These are phyloP conservation scores for Oikopleura albicans DNA, from an alignment of 23 tunicate genomes.

Conservation along the genomic window DNA sequence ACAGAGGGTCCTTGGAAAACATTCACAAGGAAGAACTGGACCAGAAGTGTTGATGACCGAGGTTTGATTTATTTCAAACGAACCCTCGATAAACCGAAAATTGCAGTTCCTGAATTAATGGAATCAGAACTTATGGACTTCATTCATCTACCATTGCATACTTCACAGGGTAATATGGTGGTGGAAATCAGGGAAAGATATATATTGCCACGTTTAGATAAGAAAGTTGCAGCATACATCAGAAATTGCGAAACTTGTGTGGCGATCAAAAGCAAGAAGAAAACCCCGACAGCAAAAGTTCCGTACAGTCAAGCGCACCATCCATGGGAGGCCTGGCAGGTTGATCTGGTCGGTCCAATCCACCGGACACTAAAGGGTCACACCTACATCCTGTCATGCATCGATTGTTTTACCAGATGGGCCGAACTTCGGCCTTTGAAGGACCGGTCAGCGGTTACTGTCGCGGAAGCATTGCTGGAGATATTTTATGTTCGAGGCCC, in stretches of 20 bases:
- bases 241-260: not conserved
- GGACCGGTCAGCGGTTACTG: slow-evolving; percentile 46
- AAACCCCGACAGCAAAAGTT: not conserved
- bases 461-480: slow-evolving; percentile 35
- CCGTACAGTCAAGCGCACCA: not conserved
- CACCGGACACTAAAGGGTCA: not conserved
- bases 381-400: not conserved
- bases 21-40: no score
- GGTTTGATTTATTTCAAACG: no score
- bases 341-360: not conserved
- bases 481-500: not conserved
- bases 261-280: not conserved
- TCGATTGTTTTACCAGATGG: not conserved
- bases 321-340: not conserved
- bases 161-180: not conserved
- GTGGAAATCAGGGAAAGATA: not conserved
- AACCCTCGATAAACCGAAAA: no score
- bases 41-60: no score
- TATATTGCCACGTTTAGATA: not conserved
- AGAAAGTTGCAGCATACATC: not conserved
- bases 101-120: not conserved
- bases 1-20: no score
- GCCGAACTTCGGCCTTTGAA: slow-evolving; percentile 13
- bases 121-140: not conserved
- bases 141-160: not conserved